Conservation (phyloP, 2,888 invertebrate species). For the Melikaiella ostensackeni region DNA sequence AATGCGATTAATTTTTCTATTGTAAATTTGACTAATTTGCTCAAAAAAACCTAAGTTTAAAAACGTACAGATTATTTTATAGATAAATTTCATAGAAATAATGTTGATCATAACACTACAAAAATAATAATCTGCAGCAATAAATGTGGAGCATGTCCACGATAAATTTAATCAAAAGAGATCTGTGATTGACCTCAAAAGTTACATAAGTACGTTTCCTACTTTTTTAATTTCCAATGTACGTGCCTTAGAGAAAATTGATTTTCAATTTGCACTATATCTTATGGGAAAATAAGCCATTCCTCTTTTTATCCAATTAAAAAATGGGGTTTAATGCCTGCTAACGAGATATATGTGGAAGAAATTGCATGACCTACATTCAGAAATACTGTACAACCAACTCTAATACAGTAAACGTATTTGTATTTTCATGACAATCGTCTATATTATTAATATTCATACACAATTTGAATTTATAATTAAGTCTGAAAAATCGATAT, state of each 20-base stretch:
- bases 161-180: background rate
- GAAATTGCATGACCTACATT: constrained; percentile 34
- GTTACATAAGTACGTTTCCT: constrained; percentile 8
- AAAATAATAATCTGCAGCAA: background rate
- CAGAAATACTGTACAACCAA: constrained; percentile 9
- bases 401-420: background rate
- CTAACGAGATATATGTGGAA: constrained; percentile 32
- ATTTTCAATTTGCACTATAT: background rate
- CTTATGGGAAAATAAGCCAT: constrained; percentile 22
- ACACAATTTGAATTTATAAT: background rate
- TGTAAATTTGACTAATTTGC: background rate
- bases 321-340: constrained; percentile 4
- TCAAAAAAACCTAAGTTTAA: background rate
- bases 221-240: background rate
- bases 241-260: background rate
- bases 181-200: background rate
- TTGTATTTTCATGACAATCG: background rate
- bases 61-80: background rate
- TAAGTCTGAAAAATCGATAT: background rate
- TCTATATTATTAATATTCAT: background rate
- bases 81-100: too few relatives aligned
- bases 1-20: background rate
- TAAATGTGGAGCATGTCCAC: background rate
- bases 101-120: too few relatives aligned
- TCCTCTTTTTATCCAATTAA: constrained; percentile 36